Conservation (phyloP, 2,113 vertebrate species). For the Poecile atricapillus region DNA sequence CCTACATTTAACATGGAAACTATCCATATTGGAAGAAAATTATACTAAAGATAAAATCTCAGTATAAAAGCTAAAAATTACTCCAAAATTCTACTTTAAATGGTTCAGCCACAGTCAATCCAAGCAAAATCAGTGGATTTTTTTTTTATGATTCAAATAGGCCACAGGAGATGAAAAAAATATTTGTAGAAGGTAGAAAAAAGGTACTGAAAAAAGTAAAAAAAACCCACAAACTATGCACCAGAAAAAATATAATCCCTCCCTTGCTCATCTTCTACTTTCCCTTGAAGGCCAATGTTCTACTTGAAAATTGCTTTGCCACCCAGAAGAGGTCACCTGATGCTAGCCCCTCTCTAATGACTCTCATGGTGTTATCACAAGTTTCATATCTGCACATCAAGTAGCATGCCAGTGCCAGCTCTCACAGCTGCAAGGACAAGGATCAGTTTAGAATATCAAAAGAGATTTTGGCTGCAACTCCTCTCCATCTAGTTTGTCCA, state of each 20-base stretch:
- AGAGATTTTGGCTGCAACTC: not conserved
- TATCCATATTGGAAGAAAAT: not conserved
- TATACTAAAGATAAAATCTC: not conserved
- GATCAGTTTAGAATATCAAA: not conserved
- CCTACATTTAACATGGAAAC: not conserved
- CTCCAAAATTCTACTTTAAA: not conserved
- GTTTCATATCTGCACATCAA: not conserved
- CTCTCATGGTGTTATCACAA: not conserved
- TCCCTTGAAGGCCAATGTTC: not conserved
- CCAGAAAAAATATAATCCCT: not conserved
- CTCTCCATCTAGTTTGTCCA: not conserved
- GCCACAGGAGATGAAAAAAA: not conserved
- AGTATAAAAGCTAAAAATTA: not conserved
- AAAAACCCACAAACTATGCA: not conserved
- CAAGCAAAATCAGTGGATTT: not conserved
- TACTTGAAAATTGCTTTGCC: not conserved
- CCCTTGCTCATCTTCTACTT: not conserved
- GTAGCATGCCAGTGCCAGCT: not conserved
- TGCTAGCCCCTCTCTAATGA: not conserved
- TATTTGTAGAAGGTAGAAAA: not conserved
- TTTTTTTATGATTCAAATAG: not conserved
- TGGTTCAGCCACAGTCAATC: not conserved
- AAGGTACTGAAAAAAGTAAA: not conserved
- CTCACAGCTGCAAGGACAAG: not conserved
- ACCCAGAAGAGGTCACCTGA: not conserved